Evolutionary conservation across 2,888 invertebrate species (phyloP), one percentile per base, ranked within the genome.

Genomic region (Ectobius pallidus): DNA sequence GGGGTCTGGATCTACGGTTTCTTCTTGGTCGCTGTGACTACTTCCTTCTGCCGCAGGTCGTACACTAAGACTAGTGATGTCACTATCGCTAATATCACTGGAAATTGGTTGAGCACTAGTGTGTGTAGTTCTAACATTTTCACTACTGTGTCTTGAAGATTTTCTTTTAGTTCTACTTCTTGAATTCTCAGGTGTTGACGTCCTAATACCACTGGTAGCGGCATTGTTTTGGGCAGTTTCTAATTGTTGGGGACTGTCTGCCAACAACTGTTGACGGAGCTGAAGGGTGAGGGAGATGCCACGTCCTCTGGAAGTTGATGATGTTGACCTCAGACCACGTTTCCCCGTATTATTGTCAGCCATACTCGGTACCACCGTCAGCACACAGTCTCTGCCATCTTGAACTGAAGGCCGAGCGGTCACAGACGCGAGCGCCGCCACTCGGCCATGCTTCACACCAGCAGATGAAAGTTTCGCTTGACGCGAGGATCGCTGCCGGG

Each of bases 1-100:
- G 49, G 90, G 90, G 81, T 93, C 93, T 78, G 92, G 90, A 81
- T 90, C 91, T 49, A 52, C 22, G 30, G 34, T 49, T 77, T 85
- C 83, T 78, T 86, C 86, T 69, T 85, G 81, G 77, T 87, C 86
- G 76, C 86, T 86, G 42, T 82, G 81, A 77, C 84, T 84, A 70
- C 83, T 84, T 25, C 84, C 84, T 76, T 84, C 84, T 1, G 84
- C 84, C 49, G 85, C 83, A 30, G 84, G 83, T 42, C 84, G 52
- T 11, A 27, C 62, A 27, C 61, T 34, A 16, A n/a, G 3, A 44
- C 65, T 65, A 65, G 30, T 46, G 27, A 46, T n/a, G 65, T 65
- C 65, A 65, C 65, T 65, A 30, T 65, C 65, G 46, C 32, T 34
- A 65, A 65, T 27, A 27, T 22, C 46, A 46, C 65, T 65, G n/a